Evolutionary conservation across 2,888 invertebrate genomes (phyloP), one percentile per base, ranked within the genome.

Genomic region (Lasius platythorax): DNA sequence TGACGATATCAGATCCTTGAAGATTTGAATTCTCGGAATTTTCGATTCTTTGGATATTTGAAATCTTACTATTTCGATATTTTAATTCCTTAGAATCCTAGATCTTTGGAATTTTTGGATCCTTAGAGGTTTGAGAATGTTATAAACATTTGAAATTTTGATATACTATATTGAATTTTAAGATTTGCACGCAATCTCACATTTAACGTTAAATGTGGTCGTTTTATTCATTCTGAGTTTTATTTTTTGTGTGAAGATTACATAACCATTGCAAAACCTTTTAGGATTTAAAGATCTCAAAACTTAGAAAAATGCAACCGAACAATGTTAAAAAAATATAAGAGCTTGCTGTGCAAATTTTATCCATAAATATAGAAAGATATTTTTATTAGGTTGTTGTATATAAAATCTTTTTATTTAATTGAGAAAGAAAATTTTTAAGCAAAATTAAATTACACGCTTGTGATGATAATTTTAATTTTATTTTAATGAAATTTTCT

Each of bases 31-130:
- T 72, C 72, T 79, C 23, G 33, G 61, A 58, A 37, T 37, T 37
- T 73, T 73, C 61, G 28, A 81, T 46, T 37, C 79, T 81, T 81
- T 73, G 79, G 61, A 73, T 2, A 53, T 73, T 73, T 81, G 46
- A 72, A 28, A 73, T 63, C 40, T 79, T 46, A 63, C 8, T 23
- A 61, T 3, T 33, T 28, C 12, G 28, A 58, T 79, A 63, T 61
- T 46, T 72, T 72, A 72, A 46, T 8, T 46, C 37, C 46, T 66
- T 79, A 79, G 75, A 76, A 53, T 23, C 33, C 33, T 70, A 68
- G 43, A 70, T 61, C 58, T 61, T 58, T 79, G 58, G 23, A 79
- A 72, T 37, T 70, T 79, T 33, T 61, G 6, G 6, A 72, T 79
- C 58, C 18, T 72, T 37, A 58, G 12, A 79, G 40, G 46, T 61